phyloP scores from a whole-genome alignment of 2,888 invertebrate genomes.

The Philereme vetulata region DNA sequence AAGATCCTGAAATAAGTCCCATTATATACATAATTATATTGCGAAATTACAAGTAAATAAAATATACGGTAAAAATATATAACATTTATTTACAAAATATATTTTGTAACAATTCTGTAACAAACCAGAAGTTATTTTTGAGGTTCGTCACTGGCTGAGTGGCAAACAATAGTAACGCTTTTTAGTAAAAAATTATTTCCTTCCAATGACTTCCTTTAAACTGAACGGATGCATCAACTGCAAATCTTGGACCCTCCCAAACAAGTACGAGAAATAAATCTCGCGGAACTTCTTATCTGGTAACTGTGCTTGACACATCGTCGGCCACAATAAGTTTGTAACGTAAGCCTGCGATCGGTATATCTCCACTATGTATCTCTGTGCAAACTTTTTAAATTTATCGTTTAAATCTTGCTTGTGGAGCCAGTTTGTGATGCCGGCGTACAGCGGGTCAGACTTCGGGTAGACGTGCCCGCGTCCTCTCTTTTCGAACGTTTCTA shows the following conservation, averaged over 20 bases:
- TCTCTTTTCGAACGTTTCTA: conserved; percentile 49
- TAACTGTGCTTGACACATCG: conserved; percentile 68
- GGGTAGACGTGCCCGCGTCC: conserved; percentile 58
- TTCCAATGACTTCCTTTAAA: conserved; percentile 49
- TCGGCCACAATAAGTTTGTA: conserved; percentile 67
- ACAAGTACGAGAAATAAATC: conserved; percentile 71
- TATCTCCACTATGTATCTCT: conserved; percentile 54
- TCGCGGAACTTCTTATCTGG: conserved; percentile 74
- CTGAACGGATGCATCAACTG: conserved; percentile 65
- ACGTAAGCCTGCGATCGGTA: conserved; percentile 60
- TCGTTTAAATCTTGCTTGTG: conserved; percentile 60
- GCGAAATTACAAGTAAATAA: too few species aligned
- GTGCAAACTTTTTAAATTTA: conserved; percentile 54
- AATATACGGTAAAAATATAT: too few species aligned
- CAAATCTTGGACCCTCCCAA: conserved; percentile 55
- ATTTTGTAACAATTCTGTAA: too few species aligned
- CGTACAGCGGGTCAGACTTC: conserved; percentile 49
- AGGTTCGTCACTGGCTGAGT: conserved; percentile 48
- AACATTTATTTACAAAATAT: too few species aligned
- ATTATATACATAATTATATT: too few species aligned
- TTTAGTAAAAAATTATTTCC: conserved; percentile 45
- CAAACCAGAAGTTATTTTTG: neutral
- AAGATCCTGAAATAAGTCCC: too few species aligned
- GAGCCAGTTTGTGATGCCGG: conserved; percentile 57
- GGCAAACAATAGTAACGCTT: conserved; percentile 60